Conservation (phyloP, 1,140 invertebrate species). For the Philotrypesis tridentata region DNA sequence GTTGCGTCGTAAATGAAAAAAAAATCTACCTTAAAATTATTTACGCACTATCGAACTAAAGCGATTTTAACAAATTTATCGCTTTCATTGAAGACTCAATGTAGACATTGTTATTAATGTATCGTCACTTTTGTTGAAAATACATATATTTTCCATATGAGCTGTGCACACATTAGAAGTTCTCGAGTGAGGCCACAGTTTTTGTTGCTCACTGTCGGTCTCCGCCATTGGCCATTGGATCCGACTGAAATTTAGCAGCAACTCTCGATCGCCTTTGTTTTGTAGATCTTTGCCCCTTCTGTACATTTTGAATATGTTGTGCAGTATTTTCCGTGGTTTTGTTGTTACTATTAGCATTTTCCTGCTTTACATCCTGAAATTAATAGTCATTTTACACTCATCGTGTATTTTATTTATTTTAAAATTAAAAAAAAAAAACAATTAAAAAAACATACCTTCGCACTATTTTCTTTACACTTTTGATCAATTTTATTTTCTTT, state of each 20-base stretch:
- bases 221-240: slow-evolving; percentile 49
- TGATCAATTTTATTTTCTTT: slow-evolving; percentile 40
- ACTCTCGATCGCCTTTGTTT: slow-evolving; percentile 71
- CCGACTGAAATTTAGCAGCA: slow-evolving; percentile 72
- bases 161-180: background rate
- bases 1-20: background rate
- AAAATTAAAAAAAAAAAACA: slow-evolving; percentile 8
- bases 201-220: slow-evolving; percentile 52
- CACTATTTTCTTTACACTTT: slow-evolving; percentile 52
- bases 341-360: slow-evolving; percentile 8
- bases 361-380: slow-evolving; percentile 38
- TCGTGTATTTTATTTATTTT: background rate
- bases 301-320: slow-evolving; percentile 32
- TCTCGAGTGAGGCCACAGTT: background rate
- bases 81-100: background rate
- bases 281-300: slow-evolving; percentile 55
- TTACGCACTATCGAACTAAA: slow-evolving; percentile 21
- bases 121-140: background rate
- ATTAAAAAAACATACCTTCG: slow-evolving; percentile 49
- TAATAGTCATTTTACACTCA: slow-evolving; percentile 12
- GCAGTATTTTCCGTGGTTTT: slow-evolving; percentile 14
- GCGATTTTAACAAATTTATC: slow-evolving; percentile 8
- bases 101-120: background rate
- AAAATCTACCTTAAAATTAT: slow-evolving; percentile 1
- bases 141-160: background rate